phyloP scores from a whole-genome alignment of 2,113 vertebrate genomes.

The Odontophorus gujanensis region DNA sequence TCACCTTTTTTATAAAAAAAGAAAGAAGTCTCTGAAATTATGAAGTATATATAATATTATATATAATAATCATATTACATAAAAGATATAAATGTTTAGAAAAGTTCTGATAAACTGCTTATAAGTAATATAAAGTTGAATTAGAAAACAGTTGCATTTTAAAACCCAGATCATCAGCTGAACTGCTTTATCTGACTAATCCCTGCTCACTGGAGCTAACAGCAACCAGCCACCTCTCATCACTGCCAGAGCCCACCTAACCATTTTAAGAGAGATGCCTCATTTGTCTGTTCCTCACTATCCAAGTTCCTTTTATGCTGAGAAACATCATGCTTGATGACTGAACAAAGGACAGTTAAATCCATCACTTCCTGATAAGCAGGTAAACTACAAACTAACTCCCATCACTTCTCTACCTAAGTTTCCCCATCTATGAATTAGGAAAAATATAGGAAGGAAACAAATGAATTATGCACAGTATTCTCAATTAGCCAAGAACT shows the following conservation, averaged over 20 bases:
- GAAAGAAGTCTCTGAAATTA: not conserved
- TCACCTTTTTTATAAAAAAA: not conserved
- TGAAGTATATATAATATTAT: too few relatives aligned
- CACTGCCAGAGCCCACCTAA: not conserved
- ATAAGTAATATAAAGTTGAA: too few relatives aligned
- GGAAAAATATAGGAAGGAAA: not conserved
- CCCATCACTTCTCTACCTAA: not conserved
- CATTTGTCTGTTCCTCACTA: not conserved
- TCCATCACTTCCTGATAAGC: not conserved
- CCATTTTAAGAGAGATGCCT: not conserved
- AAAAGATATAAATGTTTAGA: too few relatives aligned
- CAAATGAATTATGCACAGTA: not conserved
- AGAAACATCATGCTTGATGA: not conserved
- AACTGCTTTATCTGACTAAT: not conserved
- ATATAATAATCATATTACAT: too few relatives aligned
- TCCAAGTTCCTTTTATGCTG: not conserved
- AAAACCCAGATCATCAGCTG: not conserved
- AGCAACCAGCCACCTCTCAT: not conserved
- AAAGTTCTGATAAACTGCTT: too few relatives aligned
- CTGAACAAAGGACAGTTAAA: not conserved
- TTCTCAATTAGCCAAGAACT: not conserved
- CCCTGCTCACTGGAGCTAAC: not conserved
- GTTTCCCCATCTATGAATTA: not conserved
- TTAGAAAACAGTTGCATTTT: too few relatives aligned
- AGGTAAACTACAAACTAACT: not conserved